A percentile compares a stretch with the other conserved stretches of the same genome.
These are phyloP conservation scores for Emesis castigata DNA, from an alignment of 2,888 invertebrate genomes.

Conservation along the genomic window DNA sequence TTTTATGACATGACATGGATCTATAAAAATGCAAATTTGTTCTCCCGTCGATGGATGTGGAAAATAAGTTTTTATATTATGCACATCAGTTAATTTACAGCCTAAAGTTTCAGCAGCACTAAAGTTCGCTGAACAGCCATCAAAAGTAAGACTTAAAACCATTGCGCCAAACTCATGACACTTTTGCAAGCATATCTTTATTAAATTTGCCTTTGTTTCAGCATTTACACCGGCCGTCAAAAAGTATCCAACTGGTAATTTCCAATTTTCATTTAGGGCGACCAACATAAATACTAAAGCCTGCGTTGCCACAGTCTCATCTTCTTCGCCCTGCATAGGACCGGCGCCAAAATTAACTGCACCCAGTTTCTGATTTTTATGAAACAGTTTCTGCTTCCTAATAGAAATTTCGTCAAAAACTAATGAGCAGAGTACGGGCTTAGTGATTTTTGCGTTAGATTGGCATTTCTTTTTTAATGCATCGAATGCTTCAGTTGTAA, in stretches of 20 bases:
- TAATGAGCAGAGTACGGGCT: no score
- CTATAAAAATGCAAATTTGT: constrained; percentile 60
- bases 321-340: neutral
- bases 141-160: constrained; percentile 63
- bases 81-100: constrained; percentile 46
- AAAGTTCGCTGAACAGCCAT: constrained; percentile 62
- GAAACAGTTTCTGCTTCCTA: constrained; percentile 8
- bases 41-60: constrained; percentile 50
- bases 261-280: constrained; percentile 69
- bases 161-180: constrained; percentile 63
- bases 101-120: constrained; percentile 58
- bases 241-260: constrained; percentile 73
- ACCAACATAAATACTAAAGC: constrained; percentile 70
- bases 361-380: neutral
- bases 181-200: constrained; percentile 60
- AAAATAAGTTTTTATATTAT: neutral
- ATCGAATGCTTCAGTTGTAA: neutral
- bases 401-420: constrained; percentile 41
- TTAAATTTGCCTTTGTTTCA: constrained; percentile 63
- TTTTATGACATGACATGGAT: constrained; percentile 63
- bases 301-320: neutral
- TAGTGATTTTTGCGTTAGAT: no score
- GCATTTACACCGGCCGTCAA: constrained; percentile 65
- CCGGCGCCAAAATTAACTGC: constrained; percentile 49
- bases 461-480: no score